Evolutionary conservation across 2,888 invertebrate species (phyloP), one percentile per base, ranked within the genome.

Genomic region (Acrobasis repandana): DNA sequence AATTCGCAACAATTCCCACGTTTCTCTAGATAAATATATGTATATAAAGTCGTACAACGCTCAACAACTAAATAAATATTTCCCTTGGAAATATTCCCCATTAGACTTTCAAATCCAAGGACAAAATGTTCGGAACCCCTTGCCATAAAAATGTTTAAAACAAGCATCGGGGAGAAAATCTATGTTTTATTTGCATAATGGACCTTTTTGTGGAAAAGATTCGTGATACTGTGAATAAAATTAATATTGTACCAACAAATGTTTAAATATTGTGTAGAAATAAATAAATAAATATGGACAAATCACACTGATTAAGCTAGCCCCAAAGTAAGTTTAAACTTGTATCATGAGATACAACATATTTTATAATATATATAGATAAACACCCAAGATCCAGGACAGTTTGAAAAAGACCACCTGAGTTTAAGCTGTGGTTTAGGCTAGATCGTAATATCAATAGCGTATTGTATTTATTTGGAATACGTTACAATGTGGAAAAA

Each of bases 51-150:
- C 43, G 43, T n/a, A 43, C 52, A 36, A 34, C 34, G 43, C 54
- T 54, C 54, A 11, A 16, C 38, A 54, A 54, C 54, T 38, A 54
- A 54, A 54, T 50, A 54, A 54, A 54, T 38, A 54, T 54, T 54
- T 54, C 16, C 14, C 54, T 54, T 54, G 54, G 38, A 54, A 54
- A 54, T 54, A 54, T 38, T 38, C 54, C 54, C 20, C 38, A n/a
- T 54, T 54, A 43, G 38, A 54, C 38, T 54, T 38, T 38, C 54
- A 43, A 54, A 54, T 54, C 18, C 18, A 38, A 54, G 11, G 54
- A 38, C 16, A 54, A 54, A 54, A 54, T 38, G 18, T 20, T 38
- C 38, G 11, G 20, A 54, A 54, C 49, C 8, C 54, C 54, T 18
- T 54, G 16, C 36, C 52, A 1, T 43, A 20, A 20, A 38, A 38